Evolutionary conservation across 2,797 vertebrate genomes (phyloP).

Genomic region (Syndactyla subalaris): DNA sequence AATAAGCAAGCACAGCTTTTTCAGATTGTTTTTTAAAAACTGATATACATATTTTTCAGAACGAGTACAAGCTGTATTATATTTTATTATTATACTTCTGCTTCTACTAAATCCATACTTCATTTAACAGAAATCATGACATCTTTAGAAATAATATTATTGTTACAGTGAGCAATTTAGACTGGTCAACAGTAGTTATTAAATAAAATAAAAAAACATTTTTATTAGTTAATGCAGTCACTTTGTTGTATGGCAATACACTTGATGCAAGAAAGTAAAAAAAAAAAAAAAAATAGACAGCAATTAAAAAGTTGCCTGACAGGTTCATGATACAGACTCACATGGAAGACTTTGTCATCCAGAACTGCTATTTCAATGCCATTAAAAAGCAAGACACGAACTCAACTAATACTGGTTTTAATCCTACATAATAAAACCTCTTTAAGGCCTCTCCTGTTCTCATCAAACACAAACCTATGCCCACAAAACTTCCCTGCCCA

Average conservation of each 20-base stretch:
- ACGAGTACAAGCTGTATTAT: background rate
- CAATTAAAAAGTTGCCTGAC: background rate
- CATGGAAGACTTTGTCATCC: background rate
- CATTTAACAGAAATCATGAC: slow-evolving; percentile 1
- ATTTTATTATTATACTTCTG: background rate
- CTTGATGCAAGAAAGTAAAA: background rate
- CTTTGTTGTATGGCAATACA: background rate
- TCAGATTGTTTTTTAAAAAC: background rate
- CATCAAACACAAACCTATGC: background rate
- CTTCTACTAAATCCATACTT: background rate
- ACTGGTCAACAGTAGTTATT: background rate
- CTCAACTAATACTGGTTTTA: background rate
- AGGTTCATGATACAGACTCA: background rate
- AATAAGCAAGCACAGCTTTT: background rate
- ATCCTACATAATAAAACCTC: background rate
- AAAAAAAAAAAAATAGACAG: background rate
- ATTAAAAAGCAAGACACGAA: background rate
- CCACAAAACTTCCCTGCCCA: background rate
- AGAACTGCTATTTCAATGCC: background rate
- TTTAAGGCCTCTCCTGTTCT: background rate
- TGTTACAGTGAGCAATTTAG: background rate
- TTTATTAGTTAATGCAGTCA: background rate
- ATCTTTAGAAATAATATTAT: background rate
- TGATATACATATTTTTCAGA: background rate
- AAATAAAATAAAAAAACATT: background rate